Conservation (phyloP, 1,140 invertebrate genomes). For the Euglossa dilemma region DNA sequence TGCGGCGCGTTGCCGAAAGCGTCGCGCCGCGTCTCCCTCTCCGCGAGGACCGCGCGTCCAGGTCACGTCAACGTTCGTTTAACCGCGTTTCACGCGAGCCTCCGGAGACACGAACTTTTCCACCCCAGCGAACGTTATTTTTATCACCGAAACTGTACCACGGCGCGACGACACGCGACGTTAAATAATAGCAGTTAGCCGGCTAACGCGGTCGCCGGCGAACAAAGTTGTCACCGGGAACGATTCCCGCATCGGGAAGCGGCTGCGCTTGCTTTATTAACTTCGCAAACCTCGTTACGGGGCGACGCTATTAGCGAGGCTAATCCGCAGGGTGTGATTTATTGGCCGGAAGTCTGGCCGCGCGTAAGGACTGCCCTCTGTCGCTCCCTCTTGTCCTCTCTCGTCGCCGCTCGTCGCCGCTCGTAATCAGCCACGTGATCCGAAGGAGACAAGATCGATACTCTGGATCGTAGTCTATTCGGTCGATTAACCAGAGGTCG, state of each 20-base stretch:
- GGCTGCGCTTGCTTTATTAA: slow-evolving; percentile 24
- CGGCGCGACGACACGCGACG: slow-evolving; percentile 10
- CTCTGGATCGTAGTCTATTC: too few relatives aligned
- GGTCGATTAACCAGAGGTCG: too few relatives aligned
- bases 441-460: too few relatives aligned
- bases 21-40: not conserved
- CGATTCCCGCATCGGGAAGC: slow-evolving; percentile 18
- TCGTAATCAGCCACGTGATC: too few relatives aligned
- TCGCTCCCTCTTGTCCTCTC: not conserved
- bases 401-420: too few relatives aligned
- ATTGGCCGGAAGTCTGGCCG: slow-evolving; percentile 40
- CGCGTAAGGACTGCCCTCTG: slow-evolving; percentile 28
- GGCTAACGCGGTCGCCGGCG: not conserved
- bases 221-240: slow-evolving; percentile 37
- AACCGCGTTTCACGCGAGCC: slow-evolving; percentile 13
- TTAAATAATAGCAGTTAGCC: slow-evolving; percentile 33
- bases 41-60: not conserved
- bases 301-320: slow-evolving; percentile 14
- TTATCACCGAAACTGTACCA: slow-evolving; percentile 32
- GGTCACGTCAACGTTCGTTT: slow-evolving; percentile 11
- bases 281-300: slow-evolving; percentile 20
- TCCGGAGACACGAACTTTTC: slow-evolving; percentile 12
- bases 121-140: slow-evolving; percentile 34
- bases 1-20: too few relatives aligned
- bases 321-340: slow-evolving; percentile 45